Base-by-base conservation (phyloP, 2,113 vertebrate species). In the Panthera leo region DNA sequence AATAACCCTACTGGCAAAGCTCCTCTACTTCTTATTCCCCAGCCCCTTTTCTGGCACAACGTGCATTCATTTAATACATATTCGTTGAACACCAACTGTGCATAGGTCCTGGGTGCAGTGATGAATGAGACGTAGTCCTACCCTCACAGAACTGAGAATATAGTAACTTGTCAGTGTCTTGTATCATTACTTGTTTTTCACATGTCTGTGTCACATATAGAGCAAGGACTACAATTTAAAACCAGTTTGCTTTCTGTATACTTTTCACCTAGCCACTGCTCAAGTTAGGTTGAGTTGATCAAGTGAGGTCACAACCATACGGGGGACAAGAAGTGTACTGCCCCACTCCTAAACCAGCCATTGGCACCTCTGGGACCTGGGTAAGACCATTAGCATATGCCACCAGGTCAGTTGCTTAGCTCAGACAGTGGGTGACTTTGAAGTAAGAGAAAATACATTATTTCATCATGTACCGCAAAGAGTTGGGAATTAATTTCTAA, bases 81-180 rank as follows among this genome's bases (percentile, higher is more conserved):
- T 71, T 53, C 27, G 14, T 8, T 82, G 85, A 85, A 70, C 34
- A 82, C 61, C 85, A 82, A 10, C 78, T 63, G 10, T 65, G 61
- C 8, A 31, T 2, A 68, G 68, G 86, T 79, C 18, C 25, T 14
- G 29, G 1, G 5, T 27, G 31, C 27, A 10, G 45, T 82, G 92
- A 97, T 63, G 55, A 45, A 92, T 76, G 92, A 39, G 31, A 55
- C 71, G 11, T 3, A 2, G 55, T 29, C 55, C 73, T 86, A n/a
- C 84, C 90, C 92, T 88, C 94, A 42, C 84, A 94, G 87, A 92
- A 94, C 80, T 82, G 95, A 48, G 63, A 65, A 58, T 58, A n/a
- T 14, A 85, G 68, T n/a, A 70, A 42, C 84, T 90, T 91, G 63
- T 96, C 92, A 82, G 76, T 23, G 25, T 31, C 36, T 90, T 55